A percentile compares a stretch with the other conserved stretches of the same genome.
Evolutionary conservation across 2,797 vertebrate species (phyloP).

Genomic region (Tangara arthus): DNA sequence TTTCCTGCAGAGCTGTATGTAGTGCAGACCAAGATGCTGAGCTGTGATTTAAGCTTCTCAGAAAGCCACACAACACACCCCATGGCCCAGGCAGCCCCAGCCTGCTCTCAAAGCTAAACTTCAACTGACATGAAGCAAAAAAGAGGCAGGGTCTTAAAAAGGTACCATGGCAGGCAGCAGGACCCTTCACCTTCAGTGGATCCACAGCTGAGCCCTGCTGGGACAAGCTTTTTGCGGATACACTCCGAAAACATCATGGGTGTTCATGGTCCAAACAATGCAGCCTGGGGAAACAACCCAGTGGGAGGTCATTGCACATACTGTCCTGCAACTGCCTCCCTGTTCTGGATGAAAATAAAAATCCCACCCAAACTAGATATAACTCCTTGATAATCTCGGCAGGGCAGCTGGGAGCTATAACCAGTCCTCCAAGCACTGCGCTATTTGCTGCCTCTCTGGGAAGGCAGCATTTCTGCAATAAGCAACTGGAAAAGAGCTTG

Average conservation of each 20-base stretch:
- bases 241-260: fast-evolving
- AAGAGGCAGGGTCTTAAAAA: not conserved
- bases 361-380: not conserved
- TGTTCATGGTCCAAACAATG: not conserved
- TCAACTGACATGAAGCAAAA: not conserved
- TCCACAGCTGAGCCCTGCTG: not conserved
- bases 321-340: not conserved
- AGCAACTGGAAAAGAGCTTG: not conserved
- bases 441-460: not conserved
- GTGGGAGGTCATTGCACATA: not conserved
- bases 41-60: not conserved
- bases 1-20: not conserved
- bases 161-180: not conserved
- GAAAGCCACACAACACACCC: not conserved
- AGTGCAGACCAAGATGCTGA: not conserved
- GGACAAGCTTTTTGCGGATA: not conserved
- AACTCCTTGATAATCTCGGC: not conserved
- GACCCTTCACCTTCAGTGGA: not conserved
- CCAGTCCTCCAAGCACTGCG: not conserved
- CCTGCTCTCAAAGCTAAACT: not conserved
- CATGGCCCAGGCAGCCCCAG: fast-evolving
- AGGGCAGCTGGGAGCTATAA: constrained; percentile 22
- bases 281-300: not conserved
- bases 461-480: not conserved
- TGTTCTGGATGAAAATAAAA: constrained; percentile 20